Evolutionary conservation across 2,888 invertebrate genomes (phyloP).

Genomic region (Halocaridina rubra): DNA sequence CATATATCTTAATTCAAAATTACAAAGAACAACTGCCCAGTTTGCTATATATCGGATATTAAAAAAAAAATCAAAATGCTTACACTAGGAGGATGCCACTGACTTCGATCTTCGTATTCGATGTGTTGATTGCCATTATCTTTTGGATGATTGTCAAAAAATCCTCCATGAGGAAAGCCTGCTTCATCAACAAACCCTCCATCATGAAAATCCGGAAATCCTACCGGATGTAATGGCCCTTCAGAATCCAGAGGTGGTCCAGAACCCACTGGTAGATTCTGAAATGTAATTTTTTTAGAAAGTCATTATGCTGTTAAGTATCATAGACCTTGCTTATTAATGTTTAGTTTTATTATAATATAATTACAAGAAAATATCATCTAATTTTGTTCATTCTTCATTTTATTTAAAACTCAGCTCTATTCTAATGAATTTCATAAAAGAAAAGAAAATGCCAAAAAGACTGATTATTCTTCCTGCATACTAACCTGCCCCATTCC

Average conservation of each 20-base stretch:
- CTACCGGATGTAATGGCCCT: not conserved
- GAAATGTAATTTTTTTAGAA: too few relatives aligned
- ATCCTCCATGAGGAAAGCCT: not conserved
- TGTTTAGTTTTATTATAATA: not conserved
- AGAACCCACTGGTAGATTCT: too few relatives aligned
- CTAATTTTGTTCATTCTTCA: not conserved
- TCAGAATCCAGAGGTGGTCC: conserved; percentile 10
- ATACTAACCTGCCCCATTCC: not conserved
- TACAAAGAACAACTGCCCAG: not conserved
- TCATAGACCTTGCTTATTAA: too few relatives aligned
- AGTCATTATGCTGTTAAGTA: too few relatives aligned
- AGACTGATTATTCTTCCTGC: not conserved
- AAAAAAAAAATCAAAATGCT: too few relatives aligned
- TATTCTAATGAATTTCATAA: too few relatives aligned
- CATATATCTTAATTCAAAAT: not conserved
- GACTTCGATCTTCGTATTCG: too few relatives aligned
- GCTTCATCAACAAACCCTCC: not conserved
- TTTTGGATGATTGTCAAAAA: not conserved
- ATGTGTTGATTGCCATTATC: not conserved
- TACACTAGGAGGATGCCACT: too few relatives aligned
- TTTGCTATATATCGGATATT: not conserved
- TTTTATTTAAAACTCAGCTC: not conserved
- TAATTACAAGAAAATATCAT: not conserved
- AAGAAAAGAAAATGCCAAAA: too few relatives aligned
- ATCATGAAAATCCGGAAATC: not conserved